phyloP scores from a whole-genome alignment of 2,888 invertebrate genomes.

The Cremastinae sp. region DNA sequence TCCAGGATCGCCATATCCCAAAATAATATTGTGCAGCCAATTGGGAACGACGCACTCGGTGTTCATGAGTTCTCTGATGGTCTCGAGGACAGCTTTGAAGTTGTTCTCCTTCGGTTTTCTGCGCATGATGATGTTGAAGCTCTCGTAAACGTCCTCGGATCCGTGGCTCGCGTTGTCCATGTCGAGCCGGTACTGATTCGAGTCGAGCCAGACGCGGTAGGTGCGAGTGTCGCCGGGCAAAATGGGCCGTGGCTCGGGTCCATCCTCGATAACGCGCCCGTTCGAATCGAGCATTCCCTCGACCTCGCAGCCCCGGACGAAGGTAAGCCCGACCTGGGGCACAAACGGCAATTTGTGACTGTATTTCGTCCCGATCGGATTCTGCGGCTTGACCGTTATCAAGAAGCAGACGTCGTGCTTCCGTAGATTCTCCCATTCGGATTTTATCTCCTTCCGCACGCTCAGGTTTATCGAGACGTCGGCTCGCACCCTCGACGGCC shows the following conservation, averaged over 20 bases:
- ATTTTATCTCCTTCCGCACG: conserved; percentile 94
- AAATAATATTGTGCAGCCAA: conserved; percentile 97
- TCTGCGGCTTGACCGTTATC: conserved; percentile 92
- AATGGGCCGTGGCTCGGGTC: conserved; percentile 93
- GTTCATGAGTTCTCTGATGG: conserved; percentile 99
- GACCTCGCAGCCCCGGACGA: conserved; percentile 98
- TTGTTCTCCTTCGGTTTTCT: conserved; percentile 99
- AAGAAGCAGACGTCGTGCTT: conserved; percentile 99
- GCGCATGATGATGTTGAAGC: conserved; percentile 97
- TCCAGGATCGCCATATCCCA: conserved; percentile 98
- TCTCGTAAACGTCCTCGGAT: conserved; percentile 93
- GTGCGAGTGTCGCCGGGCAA: conserved; percentile 94
- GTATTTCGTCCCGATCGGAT: conserved; percentile 91
- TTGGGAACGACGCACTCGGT: conserved; percentile 98
- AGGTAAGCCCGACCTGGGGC: conserved; percentile 94
- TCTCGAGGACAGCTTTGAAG: conserved; percentile 99
- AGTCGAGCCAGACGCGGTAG: conserved; percentile 96
- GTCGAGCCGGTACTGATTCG: conserved; percentile 97
- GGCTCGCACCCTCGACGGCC: conserved; percentile 96
- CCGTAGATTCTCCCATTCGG: conserved; percentile 97
- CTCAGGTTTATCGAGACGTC: conserved; percentile 96
- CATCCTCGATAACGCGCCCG: conserved; percentile 98
- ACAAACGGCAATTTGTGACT: conserved; percentile 92
- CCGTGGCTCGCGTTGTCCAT: conserved; percentile 92
- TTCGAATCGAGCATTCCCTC: conserved; percentile 98